These are phyloP conservation scores for Brachionus sp. DNA, from an alignment of 1,140 invertebrate species.

Conservation along the genomic window DNA sequence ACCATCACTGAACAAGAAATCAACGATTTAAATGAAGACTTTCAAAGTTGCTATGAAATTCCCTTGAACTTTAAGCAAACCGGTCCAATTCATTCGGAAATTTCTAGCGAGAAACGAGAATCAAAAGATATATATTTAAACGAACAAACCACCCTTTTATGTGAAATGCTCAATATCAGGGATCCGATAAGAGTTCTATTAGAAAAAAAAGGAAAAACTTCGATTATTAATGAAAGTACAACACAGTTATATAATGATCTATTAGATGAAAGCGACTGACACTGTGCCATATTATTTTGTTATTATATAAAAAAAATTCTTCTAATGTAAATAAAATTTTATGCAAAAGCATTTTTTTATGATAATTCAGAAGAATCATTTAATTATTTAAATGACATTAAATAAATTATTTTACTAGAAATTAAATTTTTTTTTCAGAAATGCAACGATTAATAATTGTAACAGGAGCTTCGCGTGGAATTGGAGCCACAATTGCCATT, in stretches of 20 bases:
- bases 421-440: background rate
- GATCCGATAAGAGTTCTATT: constrained; percentile 65
- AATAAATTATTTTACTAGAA: background rate
- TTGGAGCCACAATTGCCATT: constrained; percentile 30
- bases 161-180: constrained; percentile 72
- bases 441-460: constrained; percentile 35
- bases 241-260: constrained; percentile 41
- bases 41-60: constrained; percentile 66
- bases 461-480: constrained; percentile 39
- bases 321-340: constrained; percentile 37
- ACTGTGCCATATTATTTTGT: background rate
- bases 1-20: constrained; percentile 73
- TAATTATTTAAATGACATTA: background rate
- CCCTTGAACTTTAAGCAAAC: constrained; percentile 75
- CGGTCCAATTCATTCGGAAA: constrained; percentile 62
- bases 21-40: constrained; percentile 65
- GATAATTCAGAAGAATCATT: background rate
- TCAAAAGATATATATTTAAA: constrained; percentile 63
- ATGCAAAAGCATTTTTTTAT: background rate
- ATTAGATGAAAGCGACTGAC: constrained; percentile 35
- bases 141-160: constrained; percentile 76
- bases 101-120: constrained; percentile 57
- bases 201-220: constrained; percentile 19
- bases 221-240: constrained; percentile 11
- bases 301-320: background rate